A percentile compares a stretch with the other conserved stretches of the same genome.
Conservation (phyloP, 2,797 vertebrate species). For the Prunella strophiata region DNA sequence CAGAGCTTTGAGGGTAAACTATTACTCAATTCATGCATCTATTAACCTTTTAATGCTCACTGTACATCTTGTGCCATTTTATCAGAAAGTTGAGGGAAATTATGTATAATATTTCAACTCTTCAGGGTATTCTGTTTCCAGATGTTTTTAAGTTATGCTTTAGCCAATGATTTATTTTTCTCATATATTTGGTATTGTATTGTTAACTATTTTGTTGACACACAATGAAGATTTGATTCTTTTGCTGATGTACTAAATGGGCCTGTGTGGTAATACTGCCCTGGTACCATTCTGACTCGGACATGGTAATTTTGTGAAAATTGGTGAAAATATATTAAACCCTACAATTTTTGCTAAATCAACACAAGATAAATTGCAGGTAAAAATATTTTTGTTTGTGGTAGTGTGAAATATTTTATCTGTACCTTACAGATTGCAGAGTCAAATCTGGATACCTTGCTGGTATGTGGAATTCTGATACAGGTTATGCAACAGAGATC, state of each 20-base stretch:
- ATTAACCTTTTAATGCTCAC: conserved; percentile 9
- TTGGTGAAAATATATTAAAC: neutral
- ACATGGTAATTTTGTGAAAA: neutral
- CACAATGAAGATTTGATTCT: neutral
- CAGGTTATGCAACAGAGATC: neutral
- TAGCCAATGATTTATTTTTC: neutral
- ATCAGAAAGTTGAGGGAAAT: neutral
- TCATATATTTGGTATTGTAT: neutral
- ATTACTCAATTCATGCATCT: neutral
- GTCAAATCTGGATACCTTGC: neutral
- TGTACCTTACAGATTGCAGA: neutral
- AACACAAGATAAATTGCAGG: neutral
- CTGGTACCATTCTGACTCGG: neutral
- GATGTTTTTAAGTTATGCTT: neutral
- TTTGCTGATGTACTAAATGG: neutral
- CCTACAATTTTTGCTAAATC: neutral
- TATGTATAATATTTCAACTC: neutral
- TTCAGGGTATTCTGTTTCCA: neutral
- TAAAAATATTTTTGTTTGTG: neutral
- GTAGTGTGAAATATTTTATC: neutral
- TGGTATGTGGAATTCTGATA: neutral
- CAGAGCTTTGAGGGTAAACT: neutral
- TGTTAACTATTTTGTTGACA: neutral
- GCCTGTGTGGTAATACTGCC: neutral
- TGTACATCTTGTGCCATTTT: neutral